These are phyloP conservation scores for Haemorhous mexicanus DNA, from an alignment of 2,113 vertebrate species.

Conservation along the genomic window DNA sequence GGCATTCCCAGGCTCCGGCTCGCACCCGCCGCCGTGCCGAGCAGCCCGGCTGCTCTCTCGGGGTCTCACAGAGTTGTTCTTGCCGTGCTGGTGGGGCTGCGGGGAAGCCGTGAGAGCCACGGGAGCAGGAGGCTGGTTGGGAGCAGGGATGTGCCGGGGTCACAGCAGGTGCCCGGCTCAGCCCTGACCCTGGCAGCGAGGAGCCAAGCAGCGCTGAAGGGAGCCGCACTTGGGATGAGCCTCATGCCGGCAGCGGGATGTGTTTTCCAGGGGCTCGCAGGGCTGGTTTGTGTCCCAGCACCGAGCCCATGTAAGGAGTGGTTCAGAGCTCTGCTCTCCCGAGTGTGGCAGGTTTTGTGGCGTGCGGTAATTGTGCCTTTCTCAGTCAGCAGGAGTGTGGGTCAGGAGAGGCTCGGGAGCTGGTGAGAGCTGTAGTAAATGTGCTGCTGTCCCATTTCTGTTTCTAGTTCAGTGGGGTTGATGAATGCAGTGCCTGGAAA, in stretches of 20 bases:
- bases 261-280: not conserved
- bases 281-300: fast-evolving
- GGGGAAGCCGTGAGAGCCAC: not conserved
- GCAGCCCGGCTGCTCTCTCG: fast-evolving
- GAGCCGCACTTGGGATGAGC: not conserved
- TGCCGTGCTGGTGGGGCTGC: not conserved
- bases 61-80: not conserved
- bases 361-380: not conserved
- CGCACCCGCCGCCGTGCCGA: too few species aligned
- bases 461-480: not conserved
- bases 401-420: not conserved
- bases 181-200: fast-evolving
- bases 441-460: not conserved
- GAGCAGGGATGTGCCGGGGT: not conserved
- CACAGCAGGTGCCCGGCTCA: not conserved
- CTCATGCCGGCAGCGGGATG: fast-evolving
- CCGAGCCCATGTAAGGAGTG: fast-evolving
- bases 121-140: fast-evolving
- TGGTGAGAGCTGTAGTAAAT: not conserved
- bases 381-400: not conserved
- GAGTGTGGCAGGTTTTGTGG: fast-evolving
- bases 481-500: not conserved
- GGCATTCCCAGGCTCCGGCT: not conserved
- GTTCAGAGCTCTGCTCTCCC: not conserved
- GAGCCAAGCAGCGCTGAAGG: fast-evolving